Evolutionary conservation across 2,888 invertebrate species (phyloP).

Genomic region (Helleia helle): DNA sequence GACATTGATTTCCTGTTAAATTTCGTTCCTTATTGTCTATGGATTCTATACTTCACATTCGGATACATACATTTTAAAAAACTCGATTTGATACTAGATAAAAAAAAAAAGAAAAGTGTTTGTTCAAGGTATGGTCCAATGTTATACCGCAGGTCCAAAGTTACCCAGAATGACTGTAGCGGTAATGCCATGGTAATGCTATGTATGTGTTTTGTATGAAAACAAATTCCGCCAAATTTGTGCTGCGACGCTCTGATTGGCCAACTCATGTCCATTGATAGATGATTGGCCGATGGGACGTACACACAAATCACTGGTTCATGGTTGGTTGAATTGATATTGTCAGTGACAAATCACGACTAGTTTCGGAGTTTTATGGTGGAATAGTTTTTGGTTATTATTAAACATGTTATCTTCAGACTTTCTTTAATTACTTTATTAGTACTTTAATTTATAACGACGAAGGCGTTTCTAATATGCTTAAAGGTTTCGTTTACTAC

Average conservation of each 20-base stretch:
- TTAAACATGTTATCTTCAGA: conserved; percentile 3
- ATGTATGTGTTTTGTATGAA: no score
- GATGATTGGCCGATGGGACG: no score
- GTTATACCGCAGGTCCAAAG: not conserved
- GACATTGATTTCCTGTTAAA: no score
- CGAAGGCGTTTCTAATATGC: conserved; percentile 7
- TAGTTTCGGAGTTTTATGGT: not conserved
- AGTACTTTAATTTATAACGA: conserved; percentile 9
- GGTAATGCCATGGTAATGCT: no score
- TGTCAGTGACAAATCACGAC: no score
- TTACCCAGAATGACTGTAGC: conserved; percentile 1
- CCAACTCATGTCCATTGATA: conserved; percentile 6
- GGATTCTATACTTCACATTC: no score
- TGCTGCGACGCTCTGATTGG: not conserved
- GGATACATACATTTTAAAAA: no score
- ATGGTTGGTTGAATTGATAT: conserved; percentile 5
- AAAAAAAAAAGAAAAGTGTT: not conserved
- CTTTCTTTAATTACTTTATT: conserved; percentile 8
- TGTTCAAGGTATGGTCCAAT: not conserved
- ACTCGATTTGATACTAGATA: no score
- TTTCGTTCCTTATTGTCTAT: no score
- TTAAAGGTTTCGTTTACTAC: conserved; percentile 10
- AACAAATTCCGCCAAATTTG: no score
- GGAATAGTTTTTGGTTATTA: no score
- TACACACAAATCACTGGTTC: no score